Evolutionary conservation across 2,797 vertebrate species (phyloP).

Genomic region (Etheostoma perlongum): DNA sequence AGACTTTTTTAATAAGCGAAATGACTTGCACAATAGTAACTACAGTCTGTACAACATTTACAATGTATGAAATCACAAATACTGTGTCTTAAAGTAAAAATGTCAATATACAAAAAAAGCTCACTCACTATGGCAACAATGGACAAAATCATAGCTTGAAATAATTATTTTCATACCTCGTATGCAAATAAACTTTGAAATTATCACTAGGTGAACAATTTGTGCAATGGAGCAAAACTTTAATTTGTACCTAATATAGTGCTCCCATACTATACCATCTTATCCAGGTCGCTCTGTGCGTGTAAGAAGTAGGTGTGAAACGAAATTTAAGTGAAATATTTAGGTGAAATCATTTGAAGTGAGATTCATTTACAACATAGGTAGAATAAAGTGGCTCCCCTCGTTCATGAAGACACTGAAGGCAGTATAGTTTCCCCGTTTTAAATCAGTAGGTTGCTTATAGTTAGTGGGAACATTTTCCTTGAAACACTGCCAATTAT

Average conservation of each 20-base stretch:
- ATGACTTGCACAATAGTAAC: slow-evolving; percentile 81
- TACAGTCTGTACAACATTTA: slow-evolving; percentile 85
- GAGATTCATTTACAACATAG: slow-evolving; percentile 8
- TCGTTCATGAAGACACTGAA: neutral
- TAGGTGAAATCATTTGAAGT: slow-evolving; percentile 1
- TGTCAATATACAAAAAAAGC: slow-evolving; percentile 30
- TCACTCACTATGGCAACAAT: slow-evolving; percentile 39
- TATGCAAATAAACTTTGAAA: slow-evolving; percentile 30
- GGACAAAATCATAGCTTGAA: slow-evolving; percentile 44
- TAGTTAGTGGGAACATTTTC: neutral
- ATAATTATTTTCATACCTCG: slow-evolving; percentile 30
- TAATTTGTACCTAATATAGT: slow-evolving; percentile 38
- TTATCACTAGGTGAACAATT: slow-evolving; percentile 46
- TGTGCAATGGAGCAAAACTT: slow-evolving; percentile 76
- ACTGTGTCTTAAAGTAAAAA: slow-evolving; percentile 48
- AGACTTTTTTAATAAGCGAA: slow-evolving; percentile 69
- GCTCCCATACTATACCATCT: slow-evolving; percentile 13
- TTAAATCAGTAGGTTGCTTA: neutral
- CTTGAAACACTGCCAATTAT: neutral
- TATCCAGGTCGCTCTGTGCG: slow-evolving; percentile 29
- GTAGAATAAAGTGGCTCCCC: slow-evolving; percentile 3
- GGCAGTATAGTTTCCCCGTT: neutral
- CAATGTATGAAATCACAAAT: slow-evolving; percentile 66
- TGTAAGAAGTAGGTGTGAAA: slow-evolving; percentile 16
- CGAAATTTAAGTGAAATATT: slow-evolving; percentile 20